phyloP scores from a whole-genome alignment of 2,888 invertebrate genomes.

The Patella depressa region DNA sequence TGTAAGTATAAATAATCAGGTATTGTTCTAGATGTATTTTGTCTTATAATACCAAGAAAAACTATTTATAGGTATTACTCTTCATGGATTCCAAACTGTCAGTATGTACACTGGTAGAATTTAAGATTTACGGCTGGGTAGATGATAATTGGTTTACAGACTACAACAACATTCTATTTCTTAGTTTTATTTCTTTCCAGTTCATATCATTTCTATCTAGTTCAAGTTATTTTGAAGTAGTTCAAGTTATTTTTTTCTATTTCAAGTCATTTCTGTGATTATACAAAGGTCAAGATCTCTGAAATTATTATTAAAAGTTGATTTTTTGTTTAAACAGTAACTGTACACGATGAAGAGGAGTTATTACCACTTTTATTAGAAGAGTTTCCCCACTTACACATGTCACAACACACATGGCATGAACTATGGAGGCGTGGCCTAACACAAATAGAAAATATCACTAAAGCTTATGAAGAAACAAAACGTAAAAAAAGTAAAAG shows the following conservation, averaged over 20 bases:
- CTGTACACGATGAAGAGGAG: constrained; percentile 61
- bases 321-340: constrained; percentile 37
- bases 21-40: no score
- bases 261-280: no score
- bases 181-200: no score
- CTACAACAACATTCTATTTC: no score
- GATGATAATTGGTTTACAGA: no score
- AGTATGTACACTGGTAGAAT: no score
- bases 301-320: neutral
- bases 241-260: no score
- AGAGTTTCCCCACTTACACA: constrained; percentile 69
- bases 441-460: constrained; percentile 65
- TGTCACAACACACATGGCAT: constrained; percentile 68
- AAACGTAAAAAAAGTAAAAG: constrained; percentile 62
- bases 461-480: constrained; percentile 60
- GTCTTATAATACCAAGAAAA: no score
- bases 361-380: constrained; percentile 66
- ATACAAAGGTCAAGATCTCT: neutral
- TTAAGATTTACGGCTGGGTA: no score
- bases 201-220: neutral
- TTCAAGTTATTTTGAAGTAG: neutral
- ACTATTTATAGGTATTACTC: no score
- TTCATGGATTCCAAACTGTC: no score
- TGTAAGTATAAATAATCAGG: neutral
- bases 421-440: constrained; percentile 67